Evolutionary conservation across 2,113 vertebrate genomes (phyloP), one percentile per base, ranked within the genome.

Genomic region (Syngnathus typhle): DNA sequence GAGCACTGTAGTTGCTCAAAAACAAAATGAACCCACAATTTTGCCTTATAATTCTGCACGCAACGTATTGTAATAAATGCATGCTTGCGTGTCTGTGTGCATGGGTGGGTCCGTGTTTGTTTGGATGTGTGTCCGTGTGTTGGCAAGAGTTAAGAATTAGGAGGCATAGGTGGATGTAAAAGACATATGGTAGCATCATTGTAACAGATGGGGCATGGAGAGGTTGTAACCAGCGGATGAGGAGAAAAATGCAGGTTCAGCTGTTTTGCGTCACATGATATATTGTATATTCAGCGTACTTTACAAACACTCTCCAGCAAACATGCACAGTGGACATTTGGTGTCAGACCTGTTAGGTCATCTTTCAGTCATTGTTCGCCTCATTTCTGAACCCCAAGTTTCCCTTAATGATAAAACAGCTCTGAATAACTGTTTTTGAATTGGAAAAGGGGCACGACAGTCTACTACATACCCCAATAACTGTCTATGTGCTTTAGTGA

Each of bases 171-270:
- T 65, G 37, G 18, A 38, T 41, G 37, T 61, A 63, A 65, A 55
- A 60, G 65, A 77, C 71, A 78, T 76, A 68, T 78, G 75, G 66
- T 65, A 49, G 19, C 65, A 63, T 75, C 43, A 67, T 55, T 27
- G 60, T 19, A 67, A 79, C 64, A 77, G 71, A 67, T 27, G 55
- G 72, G 69, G 62, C 32, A 4, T 39, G 56, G 67, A 69, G 59
- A 54, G 44, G 39, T 10, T 23, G 43, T 58, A 70, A 63, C 44
- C 58, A 64, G 54, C 18, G 27, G 67, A 73, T 75, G 27, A 51
- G 44, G 60, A 37, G 19, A 70, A 65, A 73, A 43, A 59, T 73
- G 62, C 74, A 54, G 54, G 52, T 43, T 78, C 58, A 82, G 73
- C 72, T 65, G 18, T 47, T 52, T 62, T 39, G 16, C 23, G 19